Conservation (phyloP, 2,888 invertebrate genomes). For the Gibbula magus region DNA sequence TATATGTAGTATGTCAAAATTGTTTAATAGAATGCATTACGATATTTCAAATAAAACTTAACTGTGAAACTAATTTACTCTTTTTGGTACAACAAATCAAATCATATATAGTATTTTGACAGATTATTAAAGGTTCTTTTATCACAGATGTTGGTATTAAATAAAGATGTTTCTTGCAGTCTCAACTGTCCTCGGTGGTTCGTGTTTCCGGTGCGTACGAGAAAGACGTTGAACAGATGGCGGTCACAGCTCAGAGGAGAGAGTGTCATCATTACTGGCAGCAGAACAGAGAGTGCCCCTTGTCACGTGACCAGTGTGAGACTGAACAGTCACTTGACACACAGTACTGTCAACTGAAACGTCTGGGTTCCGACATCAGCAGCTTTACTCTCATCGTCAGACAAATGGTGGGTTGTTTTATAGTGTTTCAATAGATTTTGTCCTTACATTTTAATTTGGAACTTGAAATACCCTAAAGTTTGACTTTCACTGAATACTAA, state of each 20-base stretch:
- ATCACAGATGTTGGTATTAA: too few species aligned
- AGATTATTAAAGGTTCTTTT: too few species aligned
- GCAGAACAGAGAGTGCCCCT: not conserved
- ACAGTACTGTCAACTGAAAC: not conserved
- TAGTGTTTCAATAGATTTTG: not conserved
- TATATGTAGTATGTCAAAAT: too few species aligned
- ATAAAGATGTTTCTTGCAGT: too few species aligned
- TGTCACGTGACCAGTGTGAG: not conserved
- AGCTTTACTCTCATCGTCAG: not conserved
- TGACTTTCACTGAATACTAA: too few species aligned
- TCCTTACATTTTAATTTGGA: too few species aligned
- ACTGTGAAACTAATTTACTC: too few species aligned
- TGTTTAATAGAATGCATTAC: too few species aligned
- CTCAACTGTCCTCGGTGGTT: not conserved
- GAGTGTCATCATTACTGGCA: not conserved
- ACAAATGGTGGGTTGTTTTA: not conserved
- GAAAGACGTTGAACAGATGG: not conserved
- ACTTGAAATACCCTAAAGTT: too few species aligned
- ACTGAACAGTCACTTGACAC: not conserved
- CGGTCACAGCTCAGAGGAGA: not conserved
- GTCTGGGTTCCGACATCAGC: not conserved
- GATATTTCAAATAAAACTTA: too few species aligned
- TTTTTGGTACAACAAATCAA: too few species aligned
- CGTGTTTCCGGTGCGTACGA: not conserved
- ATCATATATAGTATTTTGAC: too few species aligned